Evolutionary conservation across 1,140 invertebrate genomes (phyloP).

Genomic region (Bombus fervidus): DNA sequence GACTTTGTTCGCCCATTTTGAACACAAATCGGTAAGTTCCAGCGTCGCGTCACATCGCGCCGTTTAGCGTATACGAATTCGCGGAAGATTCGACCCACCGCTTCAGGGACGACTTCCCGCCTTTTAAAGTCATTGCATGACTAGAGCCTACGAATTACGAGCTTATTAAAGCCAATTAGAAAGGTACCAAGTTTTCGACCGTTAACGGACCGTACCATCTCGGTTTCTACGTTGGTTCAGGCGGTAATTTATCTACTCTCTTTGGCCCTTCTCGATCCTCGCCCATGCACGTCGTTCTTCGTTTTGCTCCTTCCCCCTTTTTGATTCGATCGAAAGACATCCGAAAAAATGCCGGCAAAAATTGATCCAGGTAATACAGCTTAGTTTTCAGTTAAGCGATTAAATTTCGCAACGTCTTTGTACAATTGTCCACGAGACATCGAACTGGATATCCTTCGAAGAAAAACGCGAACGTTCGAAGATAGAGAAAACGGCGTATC

Average conservation of each 20-base stretch:
- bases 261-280: neutral
- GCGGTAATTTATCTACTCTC: slow-evolving; percentile 12
- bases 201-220: slow-evolving; percentile 47
- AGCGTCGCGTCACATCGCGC: slow-evolving; percentile 16
- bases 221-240: slow-evolving; percentile 56
- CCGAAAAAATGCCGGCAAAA: too few relatives aligned
- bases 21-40: slow-evolving; percentile 65
- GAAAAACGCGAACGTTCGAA: slow-evolving; percentile 38
- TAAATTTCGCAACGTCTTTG: neutral
- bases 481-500: slow-evolving; percentile 25
- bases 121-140: slow-evolving; percentile 76
- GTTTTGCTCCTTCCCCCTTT: too few relatives aligned
- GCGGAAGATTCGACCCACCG: slow-evolving; percentile 30
- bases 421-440: neutral
- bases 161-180: slow-evolving; percentile 77
- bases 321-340: neutral
- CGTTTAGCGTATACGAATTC: slow-evolving; percentile 71
- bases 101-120: neutral
- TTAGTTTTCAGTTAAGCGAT: neutral
- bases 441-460: neutral
- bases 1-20: slow-evolving; percentile 47
- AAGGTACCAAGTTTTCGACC: slow-evolving; percentile 75
- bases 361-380: neutral
- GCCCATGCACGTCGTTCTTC: neutral
- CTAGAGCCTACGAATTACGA: slow-evolving; percentile 74